A percentile compares a stretch with the other conserved stretches of the same genome.
phyloP scores from a whole-genome alignment of 2,113 vertebrate species.

The Tetrao urogallus region DNA sequence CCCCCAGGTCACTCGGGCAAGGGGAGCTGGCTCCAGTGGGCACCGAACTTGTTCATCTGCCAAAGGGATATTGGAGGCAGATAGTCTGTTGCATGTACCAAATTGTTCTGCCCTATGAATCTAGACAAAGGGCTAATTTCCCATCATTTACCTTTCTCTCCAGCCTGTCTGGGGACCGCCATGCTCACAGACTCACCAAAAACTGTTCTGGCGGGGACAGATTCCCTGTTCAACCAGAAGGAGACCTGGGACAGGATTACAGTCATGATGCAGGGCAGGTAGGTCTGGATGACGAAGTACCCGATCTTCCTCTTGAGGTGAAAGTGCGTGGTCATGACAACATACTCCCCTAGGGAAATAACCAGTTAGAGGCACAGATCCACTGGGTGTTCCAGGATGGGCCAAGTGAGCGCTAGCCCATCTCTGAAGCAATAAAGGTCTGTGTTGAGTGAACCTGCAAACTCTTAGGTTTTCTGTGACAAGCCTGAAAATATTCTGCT shows the following conservation, averaged over 20 bases:
- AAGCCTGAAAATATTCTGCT: not conserved
- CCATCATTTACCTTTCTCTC: not conserved
- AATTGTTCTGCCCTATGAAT: not conserved
- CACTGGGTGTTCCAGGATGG: not conserved
- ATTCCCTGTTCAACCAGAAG: constrained; percentile 99
- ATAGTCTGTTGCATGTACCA: not conserved
- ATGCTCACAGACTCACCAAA: constrained; percentile 87
- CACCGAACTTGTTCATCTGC: not conserved
- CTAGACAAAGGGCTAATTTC: not conserved
- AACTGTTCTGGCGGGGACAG: constrained; percentile 95
- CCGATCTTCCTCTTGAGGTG: constrained; percentile 99
- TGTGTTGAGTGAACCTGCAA: not conserved
- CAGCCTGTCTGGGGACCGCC: not conserved
- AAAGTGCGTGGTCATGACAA: constrained; percentile 99
- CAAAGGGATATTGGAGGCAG: not conserved
- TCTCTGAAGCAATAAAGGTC: not conserved
- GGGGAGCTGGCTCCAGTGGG: not conserved
- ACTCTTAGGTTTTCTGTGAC: not conserved
- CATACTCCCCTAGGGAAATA: constrained; percentile 90
- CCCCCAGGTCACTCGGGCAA: not conserved
- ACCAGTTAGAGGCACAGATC: constrained; percentile 1
- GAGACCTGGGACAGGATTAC: constrained; percentile 99
- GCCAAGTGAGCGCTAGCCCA: not conserved
- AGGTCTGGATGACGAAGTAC: constrained; percentile 99
- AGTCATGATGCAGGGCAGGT: constrained; percentile 99